Evolutionary conservation across 2,797 vertebrate genomes (phyloP).

Genomic region (Hippopotamyrus pictus): DNA sequence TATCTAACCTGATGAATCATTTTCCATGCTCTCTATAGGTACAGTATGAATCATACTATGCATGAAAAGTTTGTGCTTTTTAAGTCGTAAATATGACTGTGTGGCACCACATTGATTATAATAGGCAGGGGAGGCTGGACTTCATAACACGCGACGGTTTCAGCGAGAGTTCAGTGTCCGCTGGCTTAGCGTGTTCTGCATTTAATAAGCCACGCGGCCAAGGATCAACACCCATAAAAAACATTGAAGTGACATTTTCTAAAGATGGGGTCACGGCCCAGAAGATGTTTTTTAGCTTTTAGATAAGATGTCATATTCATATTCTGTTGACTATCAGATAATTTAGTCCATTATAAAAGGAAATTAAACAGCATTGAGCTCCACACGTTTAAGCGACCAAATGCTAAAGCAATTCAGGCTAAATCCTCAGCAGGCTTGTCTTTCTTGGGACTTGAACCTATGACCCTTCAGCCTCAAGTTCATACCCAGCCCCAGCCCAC

Average conservation of each 20-base stretch:
- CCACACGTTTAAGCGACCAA: neutral
- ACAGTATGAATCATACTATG: neutral
- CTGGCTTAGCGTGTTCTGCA: neutral
- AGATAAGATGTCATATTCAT: neutral
- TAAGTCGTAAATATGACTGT: neutral
- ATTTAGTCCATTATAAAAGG: neutral
- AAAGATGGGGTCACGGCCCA: neutral
- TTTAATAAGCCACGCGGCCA: neutral
- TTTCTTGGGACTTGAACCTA: neutral
- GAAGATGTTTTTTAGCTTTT: neutral
- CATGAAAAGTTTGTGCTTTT: neutral
- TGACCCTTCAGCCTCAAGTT: neutral
- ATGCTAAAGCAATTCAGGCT: neutral
- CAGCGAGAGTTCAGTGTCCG: neutral
- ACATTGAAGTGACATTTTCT: neutral
- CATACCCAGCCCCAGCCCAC: neutral
- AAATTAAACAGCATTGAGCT: neutral
- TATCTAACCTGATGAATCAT: neutral
- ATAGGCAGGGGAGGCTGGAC: neutral
- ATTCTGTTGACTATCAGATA: neutral
- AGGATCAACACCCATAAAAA: neutral
- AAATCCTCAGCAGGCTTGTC: neutral
- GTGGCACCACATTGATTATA: neutral
- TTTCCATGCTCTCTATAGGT: neutral
- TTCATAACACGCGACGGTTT: neutral